Percentiles rank a stretch among this genome's conserved stretches.
Evolutionary conservation across 2,113 vertebrate genomes (phyloP).

Genomic region (Microtus pennsylvanicus): DNA sequence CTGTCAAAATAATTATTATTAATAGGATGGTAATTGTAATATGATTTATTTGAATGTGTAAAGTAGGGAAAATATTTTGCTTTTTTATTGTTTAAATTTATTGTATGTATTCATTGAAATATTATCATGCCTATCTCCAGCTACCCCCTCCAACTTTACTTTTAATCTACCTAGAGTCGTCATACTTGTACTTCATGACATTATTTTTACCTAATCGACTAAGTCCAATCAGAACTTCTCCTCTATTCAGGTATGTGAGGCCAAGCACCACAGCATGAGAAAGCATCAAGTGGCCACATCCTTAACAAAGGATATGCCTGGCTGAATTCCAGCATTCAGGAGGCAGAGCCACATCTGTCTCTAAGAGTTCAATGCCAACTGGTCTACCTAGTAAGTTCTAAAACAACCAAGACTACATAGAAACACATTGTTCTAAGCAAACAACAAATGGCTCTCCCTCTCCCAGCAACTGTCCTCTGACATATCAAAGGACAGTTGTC

Average conservation of each 20-base stretch:
- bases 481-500: too few species aligned
- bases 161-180: too few species aligned
- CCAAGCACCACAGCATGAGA: background rate
- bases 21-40: background rate
- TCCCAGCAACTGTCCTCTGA: background rate
- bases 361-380: background rate
- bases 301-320: background rate
- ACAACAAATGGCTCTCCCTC: background rate
- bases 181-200: background rate
- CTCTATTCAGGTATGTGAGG: background rate
- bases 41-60: background rate
- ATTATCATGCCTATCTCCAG: background rate
- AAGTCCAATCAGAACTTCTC: background rate
- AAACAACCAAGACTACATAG: background rate
- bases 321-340: background rate
- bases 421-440: background rate
- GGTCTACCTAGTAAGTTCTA: background rate
- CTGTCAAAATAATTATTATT: background rate
- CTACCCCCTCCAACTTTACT: background rate
- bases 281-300: too few species aligned
- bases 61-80: background rate
- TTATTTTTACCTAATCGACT: background rate
- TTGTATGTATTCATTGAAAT: background rate
- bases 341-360: background rate
- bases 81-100: background rate